Conservation (phyloP, 53 echinoderm and acorn worm genomes). For the Echinometra lucunter region DNA sequence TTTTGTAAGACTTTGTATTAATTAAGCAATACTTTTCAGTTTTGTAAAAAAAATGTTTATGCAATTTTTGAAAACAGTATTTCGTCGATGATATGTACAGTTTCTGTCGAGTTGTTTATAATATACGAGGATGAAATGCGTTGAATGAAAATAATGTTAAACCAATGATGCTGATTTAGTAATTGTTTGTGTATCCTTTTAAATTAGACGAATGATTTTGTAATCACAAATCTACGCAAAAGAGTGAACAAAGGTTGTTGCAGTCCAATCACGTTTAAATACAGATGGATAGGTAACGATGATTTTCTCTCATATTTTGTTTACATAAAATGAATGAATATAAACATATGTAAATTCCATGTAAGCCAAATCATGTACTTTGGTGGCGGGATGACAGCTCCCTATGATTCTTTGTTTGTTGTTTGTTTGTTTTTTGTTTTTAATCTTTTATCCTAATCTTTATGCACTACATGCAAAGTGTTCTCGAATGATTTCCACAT, state of each 20-base stretch:
- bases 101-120: slow-evolving; percentile 6
- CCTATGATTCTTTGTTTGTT: too few species aligned
- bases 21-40: slow-evolving; percentile 44
- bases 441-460: too few species aligned
- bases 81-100: slow-evolving; percentile 21
- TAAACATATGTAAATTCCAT: too few species aligned
- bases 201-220: neutral
- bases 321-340: too few species aligned
- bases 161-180: slow-evolving; percentile 27
- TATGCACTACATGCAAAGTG: too few species aligned
- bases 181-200: neutral
- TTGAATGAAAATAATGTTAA: slow-evolving; percentile 11
- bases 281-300: too few species aligned
- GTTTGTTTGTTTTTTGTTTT: too few species aligned
- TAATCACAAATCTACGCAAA: neutral
- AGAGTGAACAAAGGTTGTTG: neutral
- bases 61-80: slow-evolving; percentile 35
- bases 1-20: neutral
- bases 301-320: too few species aligned
- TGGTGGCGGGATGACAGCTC: too few species aligned
- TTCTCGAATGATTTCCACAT: too few species aligned
- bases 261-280: too few species aligned
- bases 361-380: too few species aligned
- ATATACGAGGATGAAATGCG: neutral
- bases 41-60: slow-evolving; percentile 32